A percentile compares a stretch with the other conserved stretches of the same genome.
phyloP scores from a whole-genome alignment of 2,113 vertebrate genomes.

The Anseranas semipalmata region DNA sequence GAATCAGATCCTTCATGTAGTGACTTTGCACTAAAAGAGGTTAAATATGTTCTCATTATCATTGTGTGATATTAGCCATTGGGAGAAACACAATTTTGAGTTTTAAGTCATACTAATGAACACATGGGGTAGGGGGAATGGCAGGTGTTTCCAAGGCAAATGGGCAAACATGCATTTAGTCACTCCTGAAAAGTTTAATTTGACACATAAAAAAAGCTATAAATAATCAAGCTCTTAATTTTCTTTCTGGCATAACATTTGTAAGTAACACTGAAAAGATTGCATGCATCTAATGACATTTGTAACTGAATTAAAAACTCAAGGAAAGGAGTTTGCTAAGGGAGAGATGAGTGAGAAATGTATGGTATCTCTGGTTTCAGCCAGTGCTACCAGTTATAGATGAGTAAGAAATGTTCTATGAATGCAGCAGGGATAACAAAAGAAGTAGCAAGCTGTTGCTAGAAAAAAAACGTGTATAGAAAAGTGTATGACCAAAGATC shows the following conservation, averaged over 20 bases:
- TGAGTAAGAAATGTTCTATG: not conserved
- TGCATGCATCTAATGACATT: not conserved
- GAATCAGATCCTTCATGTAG: not conserved
- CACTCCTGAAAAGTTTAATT: not conserved
- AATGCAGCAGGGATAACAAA: not conserved
- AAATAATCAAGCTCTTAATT: not conserved
- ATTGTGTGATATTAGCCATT: not conserved
- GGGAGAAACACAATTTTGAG: not conserved
- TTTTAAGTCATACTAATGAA: not conserved
- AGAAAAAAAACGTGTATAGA: not conserved
- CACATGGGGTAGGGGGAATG: not conserved
- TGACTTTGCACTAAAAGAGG: not conserved
- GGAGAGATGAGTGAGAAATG: not conserved
- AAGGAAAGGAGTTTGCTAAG: not conserved
- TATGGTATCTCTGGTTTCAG: not conserved
- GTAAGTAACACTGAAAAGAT: not conserved
- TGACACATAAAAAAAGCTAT: not conserved
- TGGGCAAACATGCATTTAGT: not conserved
- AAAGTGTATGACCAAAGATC: not conserved
- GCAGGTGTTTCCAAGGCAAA: not conserved
- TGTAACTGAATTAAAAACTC: not conserved
- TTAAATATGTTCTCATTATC: not conserved
- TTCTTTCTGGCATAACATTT: not conserved
- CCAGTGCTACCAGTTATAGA: not conserved
- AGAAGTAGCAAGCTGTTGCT: not conserved